Percentiles rank a stretch among this genome's conserved stretches.
These are phyloP conservation scores for Glareola pratincola DNA, from an alignment of 2,113 vertebrate species.

Conservation along the genomic window DNA sequence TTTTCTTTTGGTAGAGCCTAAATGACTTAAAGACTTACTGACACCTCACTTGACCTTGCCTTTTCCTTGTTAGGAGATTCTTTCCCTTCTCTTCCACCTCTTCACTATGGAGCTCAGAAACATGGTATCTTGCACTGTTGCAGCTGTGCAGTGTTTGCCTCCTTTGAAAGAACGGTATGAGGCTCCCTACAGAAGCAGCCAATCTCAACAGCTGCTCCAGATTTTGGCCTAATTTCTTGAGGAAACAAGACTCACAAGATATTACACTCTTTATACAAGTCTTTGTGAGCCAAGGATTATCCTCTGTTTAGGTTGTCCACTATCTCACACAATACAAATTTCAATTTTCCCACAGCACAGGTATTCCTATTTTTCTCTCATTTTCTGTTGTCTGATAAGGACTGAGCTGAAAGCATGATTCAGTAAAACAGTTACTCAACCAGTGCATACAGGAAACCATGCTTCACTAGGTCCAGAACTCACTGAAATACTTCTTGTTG, in stretches of 20 bases:
- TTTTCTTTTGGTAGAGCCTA: not conserved
- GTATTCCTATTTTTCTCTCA: not conserved
- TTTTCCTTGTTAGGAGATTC: not conserved
- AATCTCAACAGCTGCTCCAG: not conserved
- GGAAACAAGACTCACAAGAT: not conserved
- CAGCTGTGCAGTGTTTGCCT: not conserved
- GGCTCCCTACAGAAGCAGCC: not conserved
- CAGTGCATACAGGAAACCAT: not conserved
- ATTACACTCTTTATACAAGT: not conserved
- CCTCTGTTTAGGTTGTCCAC: not conserved
- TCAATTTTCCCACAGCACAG: not conserved
- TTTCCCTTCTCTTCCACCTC: not conserved
- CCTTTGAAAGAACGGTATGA: not conserved
- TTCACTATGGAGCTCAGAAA: not conserved
- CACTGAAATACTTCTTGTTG: not conserved
- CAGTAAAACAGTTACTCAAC: not conserved
- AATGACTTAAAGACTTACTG: not conserved
- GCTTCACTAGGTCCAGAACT: not conserved
- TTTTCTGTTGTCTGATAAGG: not conserved
- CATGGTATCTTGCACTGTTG: not conserved
- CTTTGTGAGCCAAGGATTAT: not conserved
- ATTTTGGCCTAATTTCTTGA: not conserved
- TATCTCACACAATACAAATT: not conserved
- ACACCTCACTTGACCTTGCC: not conserved
- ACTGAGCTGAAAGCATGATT: not conserved